Percentiles rank a stretch among this genome's conserved stretches.
Conservation (phyloP, 1,140 invertebrate species). For the Thaumetopoea pityocampa region DNA sequence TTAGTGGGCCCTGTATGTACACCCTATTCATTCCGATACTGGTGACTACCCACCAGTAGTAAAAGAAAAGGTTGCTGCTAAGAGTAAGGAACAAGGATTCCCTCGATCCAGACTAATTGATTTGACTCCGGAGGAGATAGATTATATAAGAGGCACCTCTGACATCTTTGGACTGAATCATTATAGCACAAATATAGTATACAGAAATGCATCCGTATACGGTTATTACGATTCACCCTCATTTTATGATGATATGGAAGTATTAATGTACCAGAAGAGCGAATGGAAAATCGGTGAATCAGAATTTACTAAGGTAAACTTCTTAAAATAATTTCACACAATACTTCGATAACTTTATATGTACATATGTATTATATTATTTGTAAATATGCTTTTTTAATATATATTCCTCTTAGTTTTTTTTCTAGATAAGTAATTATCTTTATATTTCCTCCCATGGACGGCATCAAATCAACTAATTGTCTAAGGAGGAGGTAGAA, state of each 20-base stretch:
- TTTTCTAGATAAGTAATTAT: too few relatives aligned
- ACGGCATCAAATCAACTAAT: too few relatives aligned
- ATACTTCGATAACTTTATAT: too few relatives aligned
- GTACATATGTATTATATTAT: too few relatives aligned
- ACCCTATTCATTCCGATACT: constrained; percentile 76
- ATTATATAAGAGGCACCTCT: constrained; percentile 50
- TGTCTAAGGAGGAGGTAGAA: too few relatives aligned
- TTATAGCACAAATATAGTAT: constrained; percentile 64
- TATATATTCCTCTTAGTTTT: too few relatives aligned
- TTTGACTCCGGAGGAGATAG: constrained; percentile 48
- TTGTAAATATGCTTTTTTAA: too few relatives aligned
- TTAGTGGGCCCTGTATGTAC: constrained; percentile 42
- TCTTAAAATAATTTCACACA: too few relatives aligned
- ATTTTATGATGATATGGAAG: constrained; percentile 31
- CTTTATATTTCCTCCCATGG: too few relatives aligned
- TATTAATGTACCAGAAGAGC: constrained; percentile 19
- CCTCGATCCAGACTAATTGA: constrained; percentile 52
- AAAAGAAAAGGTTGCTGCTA: constrained; percentile 71
- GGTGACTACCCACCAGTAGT: constrained; percentile 79
- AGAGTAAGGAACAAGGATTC: constrained; percentile 67
- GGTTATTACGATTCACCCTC: constrained; percentile 30
- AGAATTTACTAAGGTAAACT: constrained; percentile 28
- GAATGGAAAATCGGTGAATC: constrained; percentile 31
- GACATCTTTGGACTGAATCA: constrained; percentile 80
- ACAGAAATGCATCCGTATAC: constrained; percentile 36